These are phyloP conservation scores for Peromyscus polionotus DNA, from an alignment of 2,113 vertebrate genomes.

Conservation along the genomic window DNA sequence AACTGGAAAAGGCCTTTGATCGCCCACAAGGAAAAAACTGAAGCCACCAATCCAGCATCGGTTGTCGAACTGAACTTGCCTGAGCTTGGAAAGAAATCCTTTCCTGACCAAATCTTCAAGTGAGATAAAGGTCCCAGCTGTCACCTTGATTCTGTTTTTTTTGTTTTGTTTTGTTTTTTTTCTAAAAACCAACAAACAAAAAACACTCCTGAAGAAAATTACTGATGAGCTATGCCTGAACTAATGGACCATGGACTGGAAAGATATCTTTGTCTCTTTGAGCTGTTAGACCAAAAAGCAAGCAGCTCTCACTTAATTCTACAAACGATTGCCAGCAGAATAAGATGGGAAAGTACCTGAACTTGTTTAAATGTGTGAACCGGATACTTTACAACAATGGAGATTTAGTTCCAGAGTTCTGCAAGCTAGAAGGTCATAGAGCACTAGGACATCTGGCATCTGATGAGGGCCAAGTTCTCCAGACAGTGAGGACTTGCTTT, in stretches of 20 bases:
- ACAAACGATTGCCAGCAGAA: not conserved
- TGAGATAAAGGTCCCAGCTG: not conserved
- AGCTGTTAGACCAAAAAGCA: not conserved
- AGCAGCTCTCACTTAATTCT: not conserved
- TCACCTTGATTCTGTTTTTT: not conserved
- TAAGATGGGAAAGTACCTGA: not conserved
- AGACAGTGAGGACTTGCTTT: not conserved
- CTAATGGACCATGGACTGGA: not conserved
- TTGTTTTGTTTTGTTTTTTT: not conserved
- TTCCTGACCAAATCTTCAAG: not conserved
- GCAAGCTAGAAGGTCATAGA: not conserved
- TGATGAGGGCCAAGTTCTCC: not conserved
- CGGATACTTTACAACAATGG: not conserved
- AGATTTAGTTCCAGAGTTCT: not conserved
- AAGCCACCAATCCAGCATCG: not conserved
- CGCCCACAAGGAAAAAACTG: not conserved
- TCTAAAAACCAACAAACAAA: not conserved
- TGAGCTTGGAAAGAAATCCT: not conserved
- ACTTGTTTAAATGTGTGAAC: not conserved
- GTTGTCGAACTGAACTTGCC: not conserved
- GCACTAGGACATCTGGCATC: not conserved
- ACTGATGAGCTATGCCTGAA: not conserved
- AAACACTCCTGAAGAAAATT: not conserved
- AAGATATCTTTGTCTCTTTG: not conserved
- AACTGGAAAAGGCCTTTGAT: not conserved